A percentile compares a stretch with the other conserved stretches of the same genome.
Conservation (phyloP, 1,140 invertebrate genomes). For the Eumeta japonica region DNA sequence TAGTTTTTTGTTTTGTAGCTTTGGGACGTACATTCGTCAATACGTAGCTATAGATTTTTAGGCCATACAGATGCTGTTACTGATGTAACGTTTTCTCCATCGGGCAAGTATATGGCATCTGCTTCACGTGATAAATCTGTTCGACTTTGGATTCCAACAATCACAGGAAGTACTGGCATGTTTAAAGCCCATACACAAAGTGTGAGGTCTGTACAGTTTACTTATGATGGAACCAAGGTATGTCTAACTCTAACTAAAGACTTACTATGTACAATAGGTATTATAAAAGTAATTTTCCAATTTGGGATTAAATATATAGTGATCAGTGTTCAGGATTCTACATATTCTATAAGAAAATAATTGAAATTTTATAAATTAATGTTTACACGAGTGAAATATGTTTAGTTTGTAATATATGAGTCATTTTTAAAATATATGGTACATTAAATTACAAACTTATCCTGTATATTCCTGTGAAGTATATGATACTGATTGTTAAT, state of each 20-base stretch:
- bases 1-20: constrained; percentile 39
- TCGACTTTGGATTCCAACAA: constrained; percentile 80
- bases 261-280: neutral
- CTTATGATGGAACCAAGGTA: constrained; percentile 70
- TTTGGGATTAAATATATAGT: too few relatives aligned
- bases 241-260: neutral
- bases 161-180: constrained; percentile 68
- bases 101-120: constrained; percentile 78
- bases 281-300: neutral
- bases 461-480: too few relatives aligned
- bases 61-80: constrained; percentile 65
- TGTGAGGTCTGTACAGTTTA: constrained; percentile 80
- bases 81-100: constrained; percentile 75
- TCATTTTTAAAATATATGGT: too few relatives aligned
- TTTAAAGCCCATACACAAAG: constrained; percentile 78
- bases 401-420: too few relatives aligned
- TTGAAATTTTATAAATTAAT: too few relatives aligned
- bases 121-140: constrained; percentile 80
- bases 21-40: constrained; percentile 70
- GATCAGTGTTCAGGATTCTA: too few relatives aligned
- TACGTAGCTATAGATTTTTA: constrained; percentile 66
- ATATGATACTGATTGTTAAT: too few relatives aligned
- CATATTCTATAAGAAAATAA: too few relatives aligned
- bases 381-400: too few relatives aligned
- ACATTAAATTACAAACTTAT: too few relatives aligned